A percentile compares a stretch with the other conserved stretches of the same genome.
Evolutionary conservation across 2,797 vertebrate genomes (phyloP).

Genomic region (Nannoperca obscura): DNA sequence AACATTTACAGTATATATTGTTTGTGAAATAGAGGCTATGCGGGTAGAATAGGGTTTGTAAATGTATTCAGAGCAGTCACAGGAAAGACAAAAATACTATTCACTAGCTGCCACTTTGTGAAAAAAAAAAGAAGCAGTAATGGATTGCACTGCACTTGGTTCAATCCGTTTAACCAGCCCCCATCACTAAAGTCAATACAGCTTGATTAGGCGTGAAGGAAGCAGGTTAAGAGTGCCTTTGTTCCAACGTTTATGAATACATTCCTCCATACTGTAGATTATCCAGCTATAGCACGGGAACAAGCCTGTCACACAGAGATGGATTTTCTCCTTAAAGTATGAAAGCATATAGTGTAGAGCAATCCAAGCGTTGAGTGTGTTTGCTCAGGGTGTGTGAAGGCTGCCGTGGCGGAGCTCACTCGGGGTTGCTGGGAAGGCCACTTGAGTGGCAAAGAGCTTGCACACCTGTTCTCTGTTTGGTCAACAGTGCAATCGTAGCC

Average conservation of each 20-base stretch:
- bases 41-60: constrained; percentile 26
- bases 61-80: constrained; percentile 46
- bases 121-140: constrained; percentile 46
- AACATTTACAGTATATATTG: constrained; percentile 72
- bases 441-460: constrained; percentile 63
- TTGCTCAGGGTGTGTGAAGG: constrained; percentile 76
- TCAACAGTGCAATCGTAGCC: constrained; percentile 71
- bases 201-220: constrained; percentile 57
- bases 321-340: constrained; percentile 48
- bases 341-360: constrained; percentile 70
- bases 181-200: constrained; percentile 62
- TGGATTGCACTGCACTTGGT: constrained; percentile 24
- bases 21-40: constrained; percentile 67
- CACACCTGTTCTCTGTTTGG: constrained; percentile 84
- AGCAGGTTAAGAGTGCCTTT: constrained; percentile 45
- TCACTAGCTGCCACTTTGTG: constrained; percentile 37
- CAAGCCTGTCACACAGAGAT: constrained; percentile 52
- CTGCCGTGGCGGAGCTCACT: constrained; percentile 18
- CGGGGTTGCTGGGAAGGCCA: constrained; percentile 63
- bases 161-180: constrained; percentile 30
- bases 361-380: constrained; percentile 73
- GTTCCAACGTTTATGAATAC: constrained; percentile 57
- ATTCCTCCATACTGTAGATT: constrained; percentile 59
- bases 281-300: constrained; percentile 38
- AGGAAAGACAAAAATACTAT: constrained; percentile 45